These are phyloP conservation scores for Acrobasis suavella DNA, from an alignment of 2,888 invertebrate genomes.

Conservation along the genomic window DNA sequence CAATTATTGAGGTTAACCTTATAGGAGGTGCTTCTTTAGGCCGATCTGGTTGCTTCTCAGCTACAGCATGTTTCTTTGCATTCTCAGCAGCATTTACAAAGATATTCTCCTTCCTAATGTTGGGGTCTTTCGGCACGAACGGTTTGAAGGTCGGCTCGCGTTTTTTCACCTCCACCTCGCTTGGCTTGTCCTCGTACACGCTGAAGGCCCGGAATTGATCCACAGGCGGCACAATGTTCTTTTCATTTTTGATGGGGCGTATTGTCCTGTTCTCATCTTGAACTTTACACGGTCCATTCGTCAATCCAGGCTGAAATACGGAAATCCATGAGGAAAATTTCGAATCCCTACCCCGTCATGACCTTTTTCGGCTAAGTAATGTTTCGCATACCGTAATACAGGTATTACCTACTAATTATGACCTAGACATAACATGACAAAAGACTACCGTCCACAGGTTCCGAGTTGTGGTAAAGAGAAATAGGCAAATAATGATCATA, in stretches of 20 bases:
- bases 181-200: constrained; percentile 86
- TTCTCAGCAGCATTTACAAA: constrained; percentile 63
- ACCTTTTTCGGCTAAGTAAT: not conserved
- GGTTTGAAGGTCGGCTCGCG: constrained; percentile 70
- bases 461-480: too few relatives aligned
- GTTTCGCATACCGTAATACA: too few relatives aligned
- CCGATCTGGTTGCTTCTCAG: constrained; percentile 61
- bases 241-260: constrained; percentile 75
- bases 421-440: too few relatives aligned
- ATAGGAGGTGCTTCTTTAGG: constrained; percentile 53
- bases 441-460: too few relatives aligned
- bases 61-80: constrained; percentile 57
- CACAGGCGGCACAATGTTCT: constrained; percentile 82
- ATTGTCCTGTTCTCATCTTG: constrained; percentile 75
- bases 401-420: too few relatives aligned
- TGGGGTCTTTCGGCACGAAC: constrained; percentile 67
- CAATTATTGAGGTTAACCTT: constrained; percentile 46
- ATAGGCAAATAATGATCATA: constrained; percentile 34
- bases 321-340: not conserved
- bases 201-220: constrained; percentile 90
- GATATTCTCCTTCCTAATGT: constrained; percentile 63
- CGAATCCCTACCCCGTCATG: not conserved
- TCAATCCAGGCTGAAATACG: constrained; percentile 63
- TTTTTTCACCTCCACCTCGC: constrained; percentile 71
- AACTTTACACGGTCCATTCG: constrained; percentile 73